Percentiles rank a stretch among this genome's conserved stretches.
phyloP scores from a whole-genome alignment of 2,113 vertebrate species.

The Melanostigma gelatinosum region DNA sequence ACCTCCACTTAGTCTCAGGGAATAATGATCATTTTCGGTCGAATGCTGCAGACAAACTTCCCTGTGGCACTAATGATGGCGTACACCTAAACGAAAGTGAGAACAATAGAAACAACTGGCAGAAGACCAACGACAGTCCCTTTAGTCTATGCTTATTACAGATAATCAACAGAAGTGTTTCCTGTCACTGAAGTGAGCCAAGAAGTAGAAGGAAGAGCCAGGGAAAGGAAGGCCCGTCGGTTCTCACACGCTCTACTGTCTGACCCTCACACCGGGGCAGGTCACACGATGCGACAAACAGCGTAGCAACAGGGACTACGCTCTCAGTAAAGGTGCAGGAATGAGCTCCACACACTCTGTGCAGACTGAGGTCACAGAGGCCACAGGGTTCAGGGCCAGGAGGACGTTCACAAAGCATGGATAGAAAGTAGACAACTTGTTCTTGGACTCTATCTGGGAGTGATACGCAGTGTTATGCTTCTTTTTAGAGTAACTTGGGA shows the following conservation, averaged over 20 bases:
- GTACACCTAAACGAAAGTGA: background rate
- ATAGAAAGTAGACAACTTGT: background rate
- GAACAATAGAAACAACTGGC: conserved; percentile 8
- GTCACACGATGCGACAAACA: background rate
- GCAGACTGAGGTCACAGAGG: background rate
- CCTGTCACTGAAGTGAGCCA: conserved; percentile 31
- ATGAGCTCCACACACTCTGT: background rate
- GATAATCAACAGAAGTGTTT: conserved; percentile 29
- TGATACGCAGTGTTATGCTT: background rate
- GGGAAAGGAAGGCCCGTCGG: conserved; percentile 49
- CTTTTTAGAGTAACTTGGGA: background rate
- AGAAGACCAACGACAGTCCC: background rate
- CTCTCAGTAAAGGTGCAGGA: background rate
- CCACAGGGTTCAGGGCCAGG: background rate
- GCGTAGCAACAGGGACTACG: background rate
- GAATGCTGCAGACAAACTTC: background rate
- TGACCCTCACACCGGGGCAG: conserved; percentile 8
- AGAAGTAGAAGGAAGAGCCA: conserved; percentile 43
- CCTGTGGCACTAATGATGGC: background rate
- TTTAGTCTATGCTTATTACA: background rate
- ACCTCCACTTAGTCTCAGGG: conserved; percentile 31
- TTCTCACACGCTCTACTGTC: conserved; percentile 57
- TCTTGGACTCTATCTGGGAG: background rate
- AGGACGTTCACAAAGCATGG: background rate
- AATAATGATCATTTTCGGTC: background rate